Evolutionary conservation across 2,113 vertebrate genomes (phyloP).

Genomic region (Oriolus oriolus): DNA sequence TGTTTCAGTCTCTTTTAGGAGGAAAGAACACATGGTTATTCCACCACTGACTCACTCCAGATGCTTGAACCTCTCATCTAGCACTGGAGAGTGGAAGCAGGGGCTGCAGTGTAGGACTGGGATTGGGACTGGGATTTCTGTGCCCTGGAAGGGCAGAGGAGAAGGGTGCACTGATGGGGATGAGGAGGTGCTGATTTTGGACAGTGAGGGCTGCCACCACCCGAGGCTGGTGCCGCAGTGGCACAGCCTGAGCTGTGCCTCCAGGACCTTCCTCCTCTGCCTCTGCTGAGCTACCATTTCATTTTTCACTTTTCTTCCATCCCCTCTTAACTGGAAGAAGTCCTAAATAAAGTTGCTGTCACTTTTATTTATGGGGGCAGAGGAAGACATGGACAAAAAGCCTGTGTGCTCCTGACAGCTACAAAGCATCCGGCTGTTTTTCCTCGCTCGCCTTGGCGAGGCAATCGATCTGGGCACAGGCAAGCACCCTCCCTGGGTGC

Average conservation of each 20-base stretch:
- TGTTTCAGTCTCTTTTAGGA: neutral
- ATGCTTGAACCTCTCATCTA: accelerated
- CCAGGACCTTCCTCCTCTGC: neutral
- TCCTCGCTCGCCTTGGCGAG: accelerated
- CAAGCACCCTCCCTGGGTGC: accelerated
- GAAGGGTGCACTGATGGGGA: neutral
- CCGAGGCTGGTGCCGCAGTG: neutral
- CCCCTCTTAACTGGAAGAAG: constrained; percentile 26
- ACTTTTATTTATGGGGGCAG: constrained; percentile 31
- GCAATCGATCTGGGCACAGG: neutral
- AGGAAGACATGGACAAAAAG: constrained; percentile 10
- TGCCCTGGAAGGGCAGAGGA: neutral
- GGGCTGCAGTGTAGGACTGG: neutral
- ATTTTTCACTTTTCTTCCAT: constrained; percentile 32
- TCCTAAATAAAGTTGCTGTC: constrained; percentile 63
- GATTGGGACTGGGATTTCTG: neutral
- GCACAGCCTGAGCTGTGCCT: neutral
- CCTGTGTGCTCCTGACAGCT: constrained; percentile 39
- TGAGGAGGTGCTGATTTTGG: neutral
- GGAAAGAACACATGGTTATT: neutral
- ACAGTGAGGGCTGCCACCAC: neutral
- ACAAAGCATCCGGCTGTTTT: constrained; percentile 11
- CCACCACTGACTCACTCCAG: neutral
- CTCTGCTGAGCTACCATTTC: neutral
- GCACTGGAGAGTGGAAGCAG: neutral